Percentiles rank a stretch among this genome's conserved stretches.
These are phyloP conservation scores for Listronotus bonariensis DNA, from an alignment of 1,140 invertebrate species.

Conservation along the genomic window DNA sequence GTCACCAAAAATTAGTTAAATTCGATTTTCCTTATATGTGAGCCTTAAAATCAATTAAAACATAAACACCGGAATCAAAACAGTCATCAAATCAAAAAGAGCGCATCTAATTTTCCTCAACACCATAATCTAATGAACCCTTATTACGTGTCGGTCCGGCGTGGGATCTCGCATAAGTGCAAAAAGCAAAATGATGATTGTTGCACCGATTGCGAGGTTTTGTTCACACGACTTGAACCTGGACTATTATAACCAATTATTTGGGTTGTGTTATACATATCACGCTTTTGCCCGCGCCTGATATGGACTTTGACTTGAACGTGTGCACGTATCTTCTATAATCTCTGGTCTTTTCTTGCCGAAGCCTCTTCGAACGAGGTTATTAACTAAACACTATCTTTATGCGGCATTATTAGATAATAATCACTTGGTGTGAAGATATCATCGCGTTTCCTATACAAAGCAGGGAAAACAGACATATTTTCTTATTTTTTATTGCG, in stretches of 20 bases:
- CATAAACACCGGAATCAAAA: no score
- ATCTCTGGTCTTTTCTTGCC: conserved; percentile 38
- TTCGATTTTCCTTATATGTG: no score
- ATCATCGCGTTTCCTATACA: conserved; percentile 8
- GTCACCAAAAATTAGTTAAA: no score
- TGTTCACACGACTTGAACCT: conserved; percentile 53
- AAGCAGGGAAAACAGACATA: background rate
- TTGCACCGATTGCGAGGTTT: conserved; percentile 28
- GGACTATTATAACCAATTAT: conserved; percentile 54
- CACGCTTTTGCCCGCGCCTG: conserved; percentile 39
- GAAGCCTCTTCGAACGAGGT: conserved; percentile 40
- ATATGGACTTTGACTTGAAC: conserved; percentile 43
- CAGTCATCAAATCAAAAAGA: background rate
- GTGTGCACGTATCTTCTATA: conserved; percentile 46
- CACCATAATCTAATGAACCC: conserved; percentile 14
- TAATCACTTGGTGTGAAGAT: conserved; percentile 29
- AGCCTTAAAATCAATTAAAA: no score
- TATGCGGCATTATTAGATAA: conserved; percentile 34
- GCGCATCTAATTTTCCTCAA: conserved; percentile 10
- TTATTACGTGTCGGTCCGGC: conserved; percentile 14
- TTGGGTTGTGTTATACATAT: conserved; percentile 54
- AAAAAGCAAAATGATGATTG: conserved; percentile 25
- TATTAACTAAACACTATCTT: conserved; percentile 47
- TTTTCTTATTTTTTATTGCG: no score
- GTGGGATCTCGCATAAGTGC: conserved; percentile 18